A percentile compares a stretch with the other conserved stretches of the same genome.
Evolutionary conservation across 1,140 invertebrate genomes (phyloP).

Genomic region (Sminthurinus signatus): DNA sequence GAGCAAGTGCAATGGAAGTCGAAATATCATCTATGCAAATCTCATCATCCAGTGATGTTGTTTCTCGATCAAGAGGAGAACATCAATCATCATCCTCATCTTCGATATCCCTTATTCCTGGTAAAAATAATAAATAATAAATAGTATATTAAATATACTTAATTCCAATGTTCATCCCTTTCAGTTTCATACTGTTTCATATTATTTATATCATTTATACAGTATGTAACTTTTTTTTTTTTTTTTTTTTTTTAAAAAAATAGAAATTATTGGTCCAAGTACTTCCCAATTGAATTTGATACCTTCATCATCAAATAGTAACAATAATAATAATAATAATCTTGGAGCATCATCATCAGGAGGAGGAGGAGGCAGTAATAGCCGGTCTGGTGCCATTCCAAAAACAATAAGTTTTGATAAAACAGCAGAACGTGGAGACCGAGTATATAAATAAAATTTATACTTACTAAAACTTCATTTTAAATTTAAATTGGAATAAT

Average conservation of each 20-base stretch:
- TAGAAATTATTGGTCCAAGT: constrained; percentile 8
- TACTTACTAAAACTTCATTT: not conserved
- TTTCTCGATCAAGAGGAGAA: not conserved
- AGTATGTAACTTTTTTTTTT: no score
- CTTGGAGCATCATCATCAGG: not conserved
- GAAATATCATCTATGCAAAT: constrained; percentile 11
- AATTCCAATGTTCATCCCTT: no score
- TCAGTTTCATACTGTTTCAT: no score
- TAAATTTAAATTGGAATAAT: constrained; percentile 7
- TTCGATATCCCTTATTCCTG: not conserved
- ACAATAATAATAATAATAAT: no score
- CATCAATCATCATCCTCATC: not conserved
- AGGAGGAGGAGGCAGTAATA: constrained; percentile 44
- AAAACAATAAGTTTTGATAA: constrained; percentile 90
- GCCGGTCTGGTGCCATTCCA: constrained; percentile 59
- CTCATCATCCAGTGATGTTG: constrained; percentile 3
- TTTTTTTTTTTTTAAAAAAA: no score
- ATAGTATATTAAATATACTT: no score
- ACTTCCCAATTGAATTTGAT: constrained; percentile 2
- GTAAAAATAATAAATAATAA: no score
- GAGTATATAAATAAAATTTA: constrained; percentile 45
- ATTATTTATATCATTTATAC: no score
- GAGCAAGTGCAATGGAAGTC: constrained; percentile 6
- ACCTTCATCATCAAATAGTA: not conserved
- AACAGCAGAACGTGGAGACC: constrained; percentile 72